Evolutionary conservation across 2,113 vertebrate species (phyloP), one percentile per base, ranked within the genome.

Genomic region (Lepus europaeus): DNA sequence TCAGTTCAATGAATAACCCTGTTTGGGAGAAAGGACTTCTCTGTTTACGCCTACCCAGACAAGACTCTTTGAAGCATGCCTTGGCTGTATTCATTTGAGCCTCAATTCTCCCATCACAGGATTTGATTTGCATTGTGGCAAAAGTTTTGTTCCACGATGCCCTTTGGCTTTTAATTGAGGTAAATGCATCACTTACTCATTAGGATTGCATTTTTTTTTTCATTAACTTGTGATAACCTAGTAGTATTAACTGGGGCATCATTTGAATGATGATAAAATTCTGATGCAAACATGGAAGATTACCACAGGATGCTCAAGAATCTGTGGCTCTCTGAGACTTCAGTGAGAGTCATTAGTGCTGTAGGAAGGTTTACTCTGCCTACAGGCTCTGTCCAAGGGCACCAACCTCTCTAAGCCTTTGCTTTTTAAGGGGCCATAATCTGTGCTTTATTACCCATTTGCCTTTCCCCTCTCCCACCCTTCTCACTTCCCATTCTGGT

Each of bases 361-460:
- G 1, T 39, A 11, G 70, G n/a, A 91, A 83, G 36, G 3, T 59
- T 79, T 36, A 25, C 31, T 3, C 4, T 11, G 63, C 17, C 25
- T 81, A 10, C 25, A 25, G 39, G 6, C 25, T 69, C 17, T 93
- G 53, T 82, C 69, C 51, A 82, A 88, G 92, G 61, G 91, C 89
- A 29, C 29, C 94, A 78, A 83, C 20, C 49, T 64, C 68, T 66
- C 56, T 56, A 64, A 90, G 63, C 33, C 45, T 85, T 39, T 89
- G 63, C 53, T 86, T 27, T 7, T 9, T 74, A 84, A 89, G 39
- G 81, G 68, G 31, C 45, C 27, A 12, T 61, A 80, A 90, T 90
- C 90, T 88, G 69, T 88, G 69, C 94, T 88, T 95, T 95, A 91
- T 91, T 39, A 69, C 77, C 77, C 77, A 61, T 51, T 27, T 3